Evolutionary conservation across 2,113 vertebrate genomes (phyloP).

Genomic region (Phycodurus eques): DNA sequence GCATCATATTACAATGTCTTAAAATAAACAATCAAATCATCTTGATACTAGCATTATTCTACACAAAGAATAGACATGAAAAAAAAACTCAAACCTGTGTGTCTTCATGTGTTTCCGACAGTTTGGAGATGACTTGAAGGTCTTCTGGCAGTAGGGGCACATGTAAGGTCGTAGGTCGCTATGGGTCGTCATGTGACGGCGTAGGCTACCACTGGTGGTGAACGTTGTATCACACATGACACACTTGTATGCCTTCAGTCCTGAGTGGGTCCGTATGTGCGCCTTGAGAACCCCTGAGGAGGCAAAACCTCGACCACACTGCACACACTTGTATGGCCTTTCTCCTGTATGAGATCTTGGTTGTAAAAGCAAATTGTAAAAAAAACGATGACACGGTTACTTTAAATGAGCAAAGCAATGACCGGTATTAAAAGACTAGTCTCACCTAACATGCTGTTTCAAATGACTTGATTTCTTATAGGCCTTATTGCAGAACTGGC

Average conservation of each 20-base stretch:
- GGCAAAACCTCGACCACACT: slow-evolving; percentile 95
- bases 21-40: not conserved
- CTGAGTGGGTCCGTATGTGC: slow-evolving; percentile 92
- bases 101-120: slow-evolving; percentile 99
- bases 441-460: slow-evolving; percentile 95
- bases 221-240: slow-evolving; percentile 92
- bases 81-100: slow-evolving; percentile 75
- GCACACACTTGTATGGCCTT: slow-evolving; percentile 92
- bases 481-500: slow-evolving; percentile 90
- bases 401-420: not conserved
- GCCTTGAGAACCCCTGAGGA: slow-evolving; percentile 97
- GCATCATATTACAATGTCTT: not conserved
- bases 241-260: slow-evolving; percentile 94
- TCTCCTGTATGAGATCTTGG: slow-evolving; percentile 94
- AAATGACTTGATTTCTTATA: slow-evolving; percentile 99
- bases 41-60: too few relatives aligned
- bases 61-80: not conserved
- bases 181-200: slow-evolving; percentile 95
- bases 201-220: slow-evolving; percentile 93
- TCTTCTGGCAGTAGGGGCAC: slow-evolving; percentile 99
- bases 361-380: not conserved
- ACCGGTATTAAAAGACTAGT: slow-evolving; percentile 15
- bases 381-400: not conserved
- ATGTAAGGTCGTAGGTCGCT: slow-evolving; percentile 95
- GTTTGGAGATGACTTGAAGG: slow-evolving; percentile 96